Evolutionary conservation across 2,888 invertebrate species (phyloP).

Genomic region (Drosophila prolongata): DNA sequence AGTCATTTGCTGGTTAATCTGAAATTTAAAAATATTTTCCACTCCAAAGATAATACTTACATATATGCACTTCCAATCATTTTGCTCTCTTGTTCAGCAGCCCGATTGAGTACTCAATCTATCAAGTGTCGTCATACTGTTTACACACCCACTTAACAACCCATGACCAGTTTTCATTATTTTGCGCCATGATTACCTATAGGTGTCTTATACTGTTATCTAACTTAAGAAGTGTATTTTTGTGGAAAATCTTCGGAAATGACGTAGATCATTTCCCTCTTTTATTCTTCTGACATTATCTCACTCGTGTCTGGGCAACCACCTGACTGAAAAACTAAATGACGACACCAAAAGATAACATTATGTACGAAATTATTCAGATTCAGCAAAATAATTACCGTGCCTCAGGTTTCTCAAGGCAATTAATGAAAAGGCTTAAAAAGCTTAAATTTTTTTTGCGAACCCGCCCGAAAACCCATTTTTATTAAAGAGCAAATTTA

Average conservation of each 20-base stretch:
- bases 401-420: conserved; percentile 19
- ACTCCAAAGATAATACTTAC: background rate
- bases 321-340: conserved; percentile 58
- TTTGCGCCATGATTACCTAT: background rate
- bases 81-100: conserved; percentile 2
- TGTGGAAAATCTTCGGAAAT: conserved; percentile 38
- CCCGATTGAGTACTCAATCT: conserved; percentile 15
- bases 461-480: conserved; percentile 1
- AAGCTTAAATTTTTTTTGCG: conserved; percentile 9
- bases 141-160: conserved; percentile 39
- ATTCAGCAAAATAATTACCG: conserved; percentile 43
- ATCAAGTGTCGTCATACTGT: conserved; percentile 25
- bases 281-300: background rate
- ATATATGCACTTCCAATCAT: background rate
- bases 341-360: conserved; percentile 57
- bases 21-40: conserved; percentile 18
- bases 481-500: conserved; percentile 21
- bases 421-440: conserved; percentile 45
- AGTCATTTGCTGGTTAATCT: background rate
- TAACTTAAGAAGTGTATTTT: conserved; percentile 21
- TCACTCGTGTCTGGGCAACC: conserved; percentile 38
- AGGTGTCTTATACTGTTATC: conserved; percentile 14
- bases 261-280: conserved; percentile 35
- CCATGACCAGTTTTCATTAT: conserved; percentile 27
- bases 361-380: conserved; percentile 30